phyloP scores from a whole-genome alignment of 2,797 vertebrate species.

The Jordanella pulchra region DNA sequence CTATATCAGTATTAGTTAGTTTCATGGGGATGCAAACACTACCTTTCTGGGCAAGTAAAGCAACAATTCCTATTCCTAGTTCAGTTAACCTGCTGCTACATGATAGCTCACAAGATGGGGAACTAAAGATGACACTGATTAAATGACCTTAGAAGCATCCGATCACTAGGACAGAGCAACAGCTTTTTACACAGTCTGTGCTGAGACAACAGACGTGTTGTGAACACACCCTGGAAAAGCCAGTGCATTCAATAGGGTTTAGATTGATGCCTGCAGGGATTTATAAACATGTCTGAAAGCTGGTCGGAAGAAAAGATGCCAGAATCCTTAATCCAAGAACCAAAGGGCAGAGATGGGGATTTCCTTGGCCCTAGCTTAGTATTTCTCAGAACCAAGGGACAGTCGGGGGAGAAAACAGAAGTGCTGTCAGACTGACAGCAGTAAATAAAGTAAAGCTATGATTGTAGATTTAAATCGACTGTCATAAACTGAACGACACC shows the following conservation, averaged over 20 bases:
- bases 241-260: constrained; percentile 27
- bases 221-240: constrained; percentile 26
- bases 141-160: constrained; percentile 23
- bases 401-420: constrained; percentile 13
- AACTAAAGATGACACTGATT: constrained; percentile 14
- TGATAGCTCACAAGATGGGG: neutral
- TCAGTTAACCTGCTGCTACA: too few relatives aligned
- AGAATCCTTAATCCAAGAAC: constrained; percentile 44
- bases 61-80: too few relatives aligned
- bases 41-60: too few relatives aligned
- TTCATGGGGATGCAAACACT: too few relatives aligned
- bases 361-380: constrained; percentile 46
- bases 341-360: constrained; percentile 46
- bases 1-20: too few relatives aligned
- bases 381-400: constrained; percentile 32
- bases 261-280: constrained; percentile 33
- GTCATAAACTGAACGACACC: constrained; percentile 17
- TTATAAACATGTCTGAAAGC: constrained; percentile 42
- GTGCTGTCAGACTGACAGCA: constrained; percentile 28
- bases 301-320: constrained; percentile 18
- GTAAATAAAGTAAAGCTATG: constrained; percentile 33
- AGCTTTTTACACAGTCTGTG: constrained; percentile 20
- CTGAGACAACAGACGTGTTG: constrained; percentile 15
- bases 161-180: constrained; percentile 16
- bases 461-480: constrained; percentile 19